These are phyloP conservation scores for Celastrina argiolus DNA, from an alignment of 2,888 invertebrate genomes.

Conservation along the genomic window DNA sequence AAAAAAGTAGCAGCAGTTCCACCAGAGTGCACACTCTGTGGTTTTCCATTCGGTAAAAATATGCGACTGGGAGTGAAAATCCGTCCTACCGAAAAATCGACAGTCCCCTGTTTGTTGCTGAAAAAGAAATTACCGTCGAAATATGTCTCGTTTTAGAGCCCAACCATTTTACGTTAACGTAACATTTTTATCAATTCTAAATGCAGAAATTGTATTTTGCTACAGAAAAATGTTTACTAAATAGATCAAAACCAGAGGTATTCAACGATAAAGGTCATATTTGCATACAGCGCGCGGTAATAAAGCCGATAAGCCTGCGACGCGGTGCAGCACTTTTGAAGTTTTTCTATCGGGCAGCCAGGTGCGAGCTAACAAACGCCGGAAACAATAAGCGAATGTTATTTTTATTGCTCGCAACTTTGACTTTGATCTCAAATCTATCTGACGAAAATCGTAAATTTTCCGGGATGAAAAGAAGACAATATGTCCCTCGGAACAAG, in stretches of 20 bases:
- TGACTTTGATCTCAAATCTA: constrained; percentile 9
- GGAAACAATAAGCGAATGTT: not conserved
- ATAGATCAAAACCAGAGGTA: not conserved
- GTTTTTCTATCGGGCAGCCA: not conserved
- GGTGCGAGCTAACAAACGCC: not conserved
- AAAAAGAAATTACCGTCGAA: constrained; percentile 3
- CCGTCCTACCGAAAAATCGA: constrained; percentile 18
- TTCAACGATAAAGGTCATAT: not conserved
- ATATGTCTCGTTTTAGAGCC: not conserved
- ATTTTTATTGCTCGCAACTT: constrained; percentile 4
- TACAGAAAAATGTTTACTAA: not conserved
- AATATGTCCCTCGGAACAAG: not conserved
- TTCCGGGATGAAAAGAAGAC: not conserved
- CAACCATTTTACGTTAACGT: not conserved
- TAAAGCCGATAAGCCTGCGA: not conserved
- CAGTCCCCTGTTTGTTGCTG: constrained; percentile 4
- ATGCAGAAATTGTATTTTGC: not conserved
- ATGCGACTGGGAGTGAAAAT: constrained; percentile 18
- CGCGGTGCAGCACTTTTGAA: not conserved
- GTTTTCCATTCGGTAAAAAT: constrained; percentile 16
- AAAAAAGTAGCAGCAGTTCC: constrained; percentile 16
- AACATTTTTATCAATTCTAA: not conserved
- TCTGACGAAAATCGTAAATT: not conserved
- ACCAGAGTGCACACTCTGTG: constrained; percentile 19
- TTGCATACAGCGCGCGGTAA: not conserved